A percentile compares a stretch with the other conserved stretches of the same genome.
Conservation (phyloP, 2,888 invertebrate species). For the Strigamia maritima region DNA sequence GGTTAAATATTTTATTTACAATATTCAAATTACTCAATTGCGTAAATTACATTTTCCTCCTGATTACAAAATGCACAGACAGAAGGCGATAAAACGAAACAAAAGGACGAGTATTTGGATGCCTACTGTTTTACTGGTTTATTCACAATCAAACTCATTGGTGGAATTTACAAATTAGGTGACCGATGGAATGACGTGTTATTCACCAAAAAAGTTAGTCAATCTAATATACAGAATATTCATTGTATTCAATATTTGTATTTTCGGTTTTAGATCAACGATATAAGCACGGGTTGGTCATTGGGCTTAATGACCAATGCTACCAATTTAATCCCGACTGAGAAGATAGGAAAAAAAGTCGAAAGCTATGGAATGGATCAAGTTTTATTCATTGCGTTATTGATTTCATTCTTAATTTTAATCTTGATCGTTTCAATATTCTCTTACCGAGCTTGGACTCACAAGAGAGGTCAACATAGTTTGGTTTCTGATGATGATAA, state of each 20-base stretch:
- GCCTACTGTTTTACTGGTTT: background rate
- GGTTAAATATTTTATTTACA: background rate
- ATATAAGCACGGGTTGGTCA: slow-evolving; percentile 54
- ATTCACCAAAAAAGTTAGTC: background rate
- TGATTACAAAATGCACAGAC: background rate
- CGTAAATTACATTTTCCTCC: background rate
- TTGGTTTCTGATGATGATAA: background rate
- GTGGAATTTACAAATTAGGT: background rate
- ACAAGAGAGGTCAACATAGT: background rate
- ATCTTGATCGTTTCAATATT: background rate
- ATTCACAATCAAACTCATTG: background rate
- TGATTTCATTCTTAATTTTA: background rate
- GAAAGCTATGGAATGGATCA: slow-evolving; percentile 43
- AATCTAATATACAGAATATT: background rate
- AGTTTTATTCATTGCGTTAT: background rate
- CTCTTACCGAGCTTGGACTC: background rate
- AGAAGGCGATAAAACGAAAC: background rate
- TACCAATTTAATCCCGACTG: slow-evolving; percentile 52
- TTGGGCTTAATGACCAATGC: slow-evolving; percentile 56
- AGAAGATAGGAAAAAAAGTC: slow-evolving; percentile 47
- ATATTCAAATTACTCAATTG: background rate
- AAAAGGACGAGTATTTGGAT: background rate
- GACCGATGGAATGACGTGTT: background rate
- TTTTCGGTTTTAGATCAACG: slow-evolving; percentile 13
- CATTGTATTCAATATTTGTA: too few species aligned